Base-by-base conservation (phyloP, 2,797 vertebrate genomes). In the Chromobotia macracanthus region DNA sequence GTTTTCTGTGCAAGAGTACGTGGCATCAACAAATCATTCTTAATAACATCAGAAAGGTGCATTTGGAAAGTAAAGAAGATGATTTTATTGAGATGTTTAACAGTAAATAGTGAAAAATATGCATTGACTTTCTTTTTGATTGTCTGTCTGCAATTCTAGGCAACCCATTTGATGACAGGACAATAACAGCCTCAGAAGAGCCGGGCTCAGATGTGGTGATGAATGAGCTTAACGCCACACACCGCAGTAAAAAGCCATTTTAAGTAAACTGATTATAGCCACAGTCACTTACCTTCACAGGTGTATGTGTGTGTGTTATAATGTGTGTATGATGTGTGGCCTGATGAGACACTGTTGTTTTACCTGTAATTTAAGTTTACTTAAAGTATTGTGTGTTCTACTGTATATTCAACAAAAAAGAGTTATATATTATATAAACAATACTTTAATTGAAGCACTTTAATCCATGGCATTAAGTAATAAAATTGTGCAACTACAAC, bases 211-310 rank as follows among this genome's bases (percentile, higher is more conserved):
- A 94, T 1, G 91, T 93, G 41, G 70, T 93, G 38, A 85, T 90
- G 74, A 94, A 94, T 48, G 90, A 94, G 79, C 79, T 91, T 83
- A 90, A 92, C 87, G 82, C 78, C 1, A 84, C 84, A 25, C 7
- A 80, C 58, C 87, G 88, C 79, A 58, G 72, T 68, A 80, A 73
- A 23, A 60, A 68, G 31, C 63, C 53, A 51, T 64, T 41, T 48
- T 56, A 25, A 83, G 50, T 23, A 4, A 50, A 12, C 12, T 23
- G 21, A 58, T 23, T 10, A 18, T n/a, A 53, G 16, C 50, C 55
- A 56, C 11, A 58, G 23, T 58, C 41, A 9, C 41, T 12, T 44
- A 44, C 41, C 12, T 7, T 44, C 16, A n/a, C 18, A 55, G 12
- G 23, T n/a, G 25, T 13, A 19, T 25, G 21, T 72, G n/a, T 53